A percentile compares a stretch with the other conserved stretches of the same genome.
These are phyloP conservation scores for Tauraco erythrolophus DNA, from an alignment of 2,113 vertebrate genomes.

Conservation along the genomic window DNA sequence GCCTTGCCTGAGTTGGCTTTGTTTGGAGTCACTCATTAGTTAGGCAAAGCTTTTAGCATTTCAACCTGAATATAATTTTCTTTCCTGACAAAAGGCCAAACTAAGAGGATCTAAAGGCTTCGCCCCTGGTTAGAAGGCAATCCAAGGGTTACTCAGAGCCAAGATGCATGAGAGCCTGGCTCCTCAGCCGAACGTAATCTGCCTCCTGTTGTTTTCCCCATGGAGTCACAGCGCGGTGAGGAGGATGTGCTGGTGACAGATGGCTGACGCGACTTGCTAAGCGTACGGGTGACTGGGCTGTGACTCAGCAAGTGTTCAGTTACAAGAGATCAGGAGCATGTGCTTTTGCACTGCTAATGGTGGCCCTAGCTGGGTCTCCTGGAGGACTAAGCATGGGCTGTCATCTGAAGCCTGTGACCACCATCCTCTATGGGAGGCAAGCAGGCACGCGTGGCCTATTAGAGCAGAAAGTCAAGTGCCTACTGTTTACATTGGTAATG, in stretches of 20 bases:
- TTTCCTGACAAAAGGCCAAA: conserved; percentile 22
- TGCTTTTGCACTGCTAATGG: not conserved
- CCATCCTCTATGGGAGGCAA: not conserved
- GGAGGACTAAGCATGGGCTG: not conserved
- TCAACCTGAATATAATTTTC: conserved; percentile 14
- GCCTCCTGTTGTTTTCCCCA: conserved; percentile 51
- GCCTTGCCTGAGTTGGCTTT: not conserved
- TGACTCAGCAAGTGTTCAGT: conserved; percentile 69
- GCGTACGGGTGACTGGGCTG: conserved; percentile 42
- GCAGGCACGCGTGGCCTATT: not conserved
- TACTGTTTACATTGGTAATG: not conserved
- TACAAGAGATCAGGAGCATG: conserved; percentile 5
- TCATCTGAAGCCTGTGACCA: not conserved
- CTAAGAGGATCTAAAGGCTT: not conserved
- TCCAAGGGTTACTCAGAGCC: conserved; percentile 28
- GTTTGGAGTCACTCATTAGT: conserved; percentile 13
- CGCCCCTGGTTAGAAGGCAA: not conserved
- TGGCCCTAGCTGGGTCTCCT: not conserved
- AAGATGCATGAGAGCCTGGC: not conserved
- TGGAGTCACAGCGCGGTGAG: conserved; percentile 39
- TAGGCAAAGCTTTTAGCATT: not conserved
- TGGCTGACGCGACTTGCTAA: conserved; percentile 30
- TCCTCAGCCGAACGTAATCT: not conserved
- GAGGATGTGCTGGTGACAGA: conserved; percentile 69
- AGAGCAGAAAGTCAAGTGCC: not conserved